These are phyloP conservation scores for Pelosia muscerda DNA, from an alignment of 2,888 invertebrate genomes.

Conservation along the genomic window DNA sequence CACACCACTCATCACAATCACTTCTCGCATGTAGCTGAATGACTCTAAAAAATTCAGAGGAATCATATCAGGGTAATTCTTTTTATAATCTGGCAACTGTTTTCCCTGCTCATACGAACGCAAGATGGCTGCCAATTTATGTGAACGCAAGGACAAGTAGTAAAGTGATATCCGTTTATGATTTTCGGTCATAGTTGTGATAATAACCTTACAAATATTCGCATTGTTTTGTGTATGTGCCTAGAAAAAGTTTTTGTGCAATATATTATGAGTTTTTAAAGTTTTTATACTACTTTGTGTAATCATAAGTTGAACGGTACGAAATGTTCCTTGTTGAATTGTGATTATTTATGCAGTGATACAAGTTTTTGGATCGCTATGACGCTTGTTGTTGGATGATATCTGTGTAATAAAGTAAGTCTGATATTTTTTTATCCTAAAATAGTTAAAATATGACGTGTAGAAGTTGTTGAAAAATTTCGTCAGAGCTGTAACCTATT, in stretches of 20 bases:
- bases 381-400: slow-evolving; percentile 84
- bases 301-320: slow-evolving; percentile 78
- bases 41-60: not conserved
- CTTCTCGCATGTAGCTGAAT: too few species aligned
- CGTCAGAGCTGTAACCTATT: slow-evolving; percentile 77
- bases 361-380: slow-evolving; percentile 79
- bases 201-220: slow-evolving; percentile 74
- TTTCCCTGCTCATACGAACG: slow-evolving; percentile 73
- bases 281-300: slow-evolving; percentile 79
- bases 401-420: slow-evolving; percentile 79
- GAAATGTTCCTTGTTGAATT: slow-evolving; percentile 84
- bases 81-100: slow-evolving; percentile 64
- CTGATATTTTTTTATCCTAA: slow-evolving; percentile 52
- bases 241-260: slow-evolving; percentile 73
- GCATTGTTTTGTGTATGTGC: slow-evolving; percentile 75
- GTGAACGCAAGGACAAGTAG: slow-evolving; percentile 84
- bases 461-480: slow-evolving; percentile 60
- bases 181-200: slow-evolving; percentile 78
- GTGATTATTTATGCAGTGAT: slow-evolving; percentile 85
- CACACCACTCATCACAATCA: too few species aligned
- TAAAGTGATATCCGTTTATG: slow-evolving; percentile 81
- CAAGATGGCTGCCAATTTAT: slow-evolving; percentile 86
- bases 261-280: slow-evolving; percentile 80
- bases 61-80: slow-evolving; percentile 33
- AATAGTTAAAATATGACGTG: slow-evolving; percentile 44